phyloP scores from a whole-genome alignment of 2,113 vertebrate species.

The Lasiurus cinereus region DNA sequence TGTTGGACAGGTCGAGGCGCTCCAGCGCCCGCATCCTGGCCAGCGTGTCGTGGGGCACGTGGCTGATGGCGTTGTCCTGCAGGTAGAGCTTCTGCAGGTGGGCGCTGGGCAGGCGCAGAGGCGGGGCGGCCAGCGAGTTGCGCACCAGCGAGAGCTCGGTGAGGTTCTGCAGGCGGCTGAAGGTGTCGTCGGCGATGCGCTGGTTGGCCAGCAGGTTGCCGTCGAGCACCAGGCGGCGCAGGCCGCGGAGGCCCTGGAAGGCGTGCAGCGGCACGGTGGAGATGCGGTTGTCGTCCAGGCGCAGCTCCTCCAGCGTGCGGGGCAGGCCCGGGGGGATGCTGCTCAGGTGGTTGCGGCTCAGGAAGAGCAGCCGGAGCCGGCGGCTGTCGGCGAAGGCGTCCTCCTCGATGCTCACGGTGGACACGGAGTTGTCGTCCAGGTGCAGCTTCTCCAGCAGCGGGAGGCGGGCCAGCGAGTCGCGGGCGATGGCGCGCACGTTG shows the following conservation, averaged over 20 bases:
- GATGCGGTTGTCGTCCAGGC: conserved; percentile 97
- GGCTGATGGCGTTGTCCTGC: conserved; percentile 95
- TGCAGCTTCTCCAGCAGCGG: conserved; percentile 95
- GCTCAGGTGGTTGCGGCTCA: conserved; percentile 96
- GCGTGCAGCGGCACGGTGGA: conserved; percentile 96
- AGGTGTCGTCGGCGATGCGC: conserved; percentile 96
- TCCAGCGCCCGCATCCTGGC: conserved; percentile 92
- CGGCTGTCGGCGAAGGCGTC: conserved; percentile 95
- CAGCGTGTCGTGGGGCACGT: conserved; percentile 93
- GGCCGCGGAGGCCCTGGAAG: conserved; percentile 92
- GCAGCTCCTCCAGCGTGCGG: conserved; percentile 94
- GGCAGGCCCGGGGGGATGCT: conserved; percentile 96
- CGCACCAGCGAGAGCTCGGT: conserved; percentile 95
- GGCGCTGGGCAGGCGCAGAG: conserved; percentile 92
- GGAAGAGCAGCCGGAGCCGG: conserved; percentile 92
- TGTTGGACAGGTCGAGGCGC: conserved; percentile 95
- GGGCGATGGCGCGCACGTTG: conserved; percentile 93
- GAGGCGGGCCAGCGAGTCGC: conserved; percentile 92
- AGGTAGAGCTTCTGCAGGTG: conserved; percentile 93
- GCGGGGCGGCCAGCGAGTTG: conserved; percentile 94
- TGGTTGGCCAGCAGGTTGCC: conserved; percentile 97
- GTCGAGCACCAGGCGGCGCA: conserved; percentile 94
- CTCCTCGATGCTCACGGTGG: conserved; percentile 96
- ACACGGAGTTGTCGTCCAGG: conserved; percentile 97
- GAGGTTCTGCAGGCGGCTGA: conserved; percentile 94